Evolutionary conservation across 2,888 invertebrate genomes (phyloP), one percentile per base, ranked within the genome.

Genomic region (Eupithecia insigniata): DNA sequence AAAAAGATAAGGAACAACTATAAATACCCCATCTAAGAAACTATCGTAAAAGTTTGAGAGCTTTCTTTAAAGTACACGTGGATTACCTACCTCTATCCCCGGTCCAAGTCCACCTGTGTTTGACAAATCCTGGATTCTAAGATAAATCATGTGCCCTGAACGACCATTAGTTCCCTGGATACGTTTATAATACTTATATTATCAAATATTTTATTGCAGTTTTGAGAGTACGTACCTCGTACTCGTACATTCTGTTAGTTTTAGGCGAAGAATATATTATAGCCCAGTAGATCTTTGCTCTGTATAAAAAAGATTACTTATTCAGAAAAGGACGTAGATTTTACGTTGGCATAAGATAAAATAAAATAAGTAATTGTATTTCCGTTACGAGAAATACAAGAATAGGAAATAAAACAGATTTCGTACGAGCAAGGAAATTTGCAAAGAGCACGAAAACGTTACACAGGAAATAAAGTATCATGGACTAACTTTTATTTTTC

Each of bases 401-500:
- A 73, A 43, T 62, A 74, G 69, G 72, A 72, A 76, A 76, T 74
- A 78, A 75, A 73, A 74, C 70, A 73, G 73, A 76, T 75, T 77
- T 77, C 70, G 67, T 73, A 72, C 67, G 75, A 72, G 74, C 67
- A 75, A 74, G 39, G 72, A 75, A 75, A 76, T 75, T 79, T 66
- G 75, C 73, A 76, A 76, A 76, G 76, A 75, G 71, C 82, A 81
- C 80, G 76, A 82, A 81, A 79, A 81, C 79, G 73, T 78, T 74
- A 79, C 76, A 71, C 68, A 72, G 69, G 70, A 79, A 76, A 79
- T 76, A 79, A 79, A 76, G 76, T 76, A 76, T 75, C 76, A 80
- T 82, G 77, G 79, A 78, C 80, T 80, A 82, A 82, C 70, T 84
- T 89, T 87, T 88, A 88, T 87, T 87, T 87, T 85, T 84, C 81